Evolutionary conservation across 2,888 invertebrate genomes (phyloP), one percentile per base, ranked within the genome.

Genomic region (Idaea dimidiata): DNA sequence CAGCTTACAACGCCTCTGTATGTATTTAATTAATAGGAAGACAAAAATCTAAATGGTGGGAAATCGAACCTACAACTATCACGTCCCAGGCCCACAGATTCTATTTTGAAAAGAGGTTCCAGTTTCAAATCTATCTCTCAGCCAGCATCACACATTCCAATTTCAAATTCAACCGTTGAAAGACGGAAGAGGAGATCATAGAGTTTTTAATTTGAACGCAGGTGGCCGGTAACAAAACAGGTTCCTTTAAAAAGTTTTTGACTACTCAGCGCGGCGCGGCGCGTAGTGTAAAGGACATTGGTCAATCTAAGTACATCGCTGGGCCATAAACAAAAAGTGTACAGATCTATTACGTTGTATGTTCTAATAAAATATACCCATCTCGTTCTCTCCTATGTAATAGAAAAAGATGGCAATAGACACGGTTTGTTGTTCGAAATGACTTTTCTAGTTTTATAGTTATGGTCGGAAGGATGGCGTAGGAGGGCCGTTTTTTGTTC

Each of bases 231-330:
- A 58, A 17, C 59, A 61, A 56, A 71, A 71, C 71, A 62, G 69
- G 71, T 71, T 71, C 63, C 24, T 24, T 24, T 24, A 24, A 24
- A 24, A 58, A 64, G 63, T 62, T 62, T 71, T 66, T 63, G 71
- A 60, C 67, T 65, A 69, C 65, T 71, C 71, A 69, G 69, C 69
- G 58, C n/a, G n/a, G n/a, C n/a, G n/a, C n/a, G n/a, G n/a, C n/a
- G n/a, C n/a, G n/a, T n/a, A n/a, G n/a, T 67, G 64, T 66, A 43
- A 43, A 43, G 43, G 43, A 43, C 43, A 43, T 10, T 43, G 43
- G 10, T 10, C 43, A 43, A 43, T 14, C 14, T 14, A 6, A 43
- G 43, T 43, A 43, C 43, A 43, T 43, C 43, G 10, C 43, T 43
- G 6, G 43, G 43, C 43, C 10, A 14, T 43, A 14, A 8, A 43